phyloP scores from a whole-genome alignment of 2,888 invertebrate genomes.

The Nowickia ferox region DNA sequence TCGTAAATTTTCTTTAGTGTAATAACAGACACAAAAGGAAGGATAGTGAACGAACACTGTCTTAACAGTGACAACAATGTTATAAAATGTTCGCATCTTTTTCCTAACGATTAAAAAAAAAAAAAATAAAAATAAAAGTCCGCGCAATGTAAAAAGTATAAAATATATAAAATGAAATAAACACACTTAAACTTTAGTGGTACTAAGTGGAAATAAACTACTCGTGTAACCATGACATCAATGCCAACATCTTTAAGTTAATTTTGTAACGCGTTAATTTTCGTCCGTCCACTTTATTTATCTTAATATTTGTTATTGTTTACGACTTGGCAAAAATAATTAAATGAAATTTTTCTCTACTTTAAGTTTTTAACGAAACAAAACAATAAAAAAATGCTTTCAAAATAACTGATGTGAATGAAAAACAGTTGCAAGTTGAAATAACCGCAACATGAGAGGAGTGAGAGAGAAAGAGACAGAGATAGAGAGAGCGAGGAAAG shows the following conservation, averaged over 20 bases:
- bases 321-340: constrained; percentile 48
- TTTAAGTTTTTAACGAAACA: constrained; percentile 17
- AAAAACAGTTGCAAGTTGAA: constrained; percentile 48
- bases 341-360: constrained; percentile 23
- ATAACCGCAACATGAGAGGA: constrained; percentile 34
- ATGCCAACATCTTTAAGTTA: constrained; percentile 47
- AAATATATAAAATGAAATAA: constrained; percentile 21
- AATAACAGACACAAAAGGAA: constrained; percentile 10
- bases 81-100: constrained; percentile 9
- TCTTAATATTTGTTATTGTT: constrained; percentile 26
- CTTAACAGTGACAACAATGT: constrained; percentile 30
- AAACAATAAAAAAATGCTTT: constrained; percentile 12
- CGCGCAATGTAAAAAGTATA: constrained; percentile 9
- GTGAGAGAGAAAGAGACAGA: constrained; percentile 16
- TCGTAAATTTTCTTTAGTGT: constrained; percentile 33
- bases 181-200: constrained; percentile 27
- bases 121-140: background rate
- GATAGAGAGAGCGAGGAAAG: constrained; percentile 23
- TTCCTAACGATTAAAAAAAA: background rate
- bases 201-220: constrained; percentile 10
- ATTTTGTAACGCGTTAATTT: constrained; percentile 55
- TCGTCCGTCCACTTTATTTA: constrained; percentile 11
- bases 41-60: background rate
- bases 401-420: constrained; percentile 18
- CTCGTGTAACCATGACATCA: background rate